A percentile compares a stretch with the other conserved stretches of the same genome.
Conservation (phyloP, 2,888 invertebrate species). For the Cremastinae sp. region DNA sequence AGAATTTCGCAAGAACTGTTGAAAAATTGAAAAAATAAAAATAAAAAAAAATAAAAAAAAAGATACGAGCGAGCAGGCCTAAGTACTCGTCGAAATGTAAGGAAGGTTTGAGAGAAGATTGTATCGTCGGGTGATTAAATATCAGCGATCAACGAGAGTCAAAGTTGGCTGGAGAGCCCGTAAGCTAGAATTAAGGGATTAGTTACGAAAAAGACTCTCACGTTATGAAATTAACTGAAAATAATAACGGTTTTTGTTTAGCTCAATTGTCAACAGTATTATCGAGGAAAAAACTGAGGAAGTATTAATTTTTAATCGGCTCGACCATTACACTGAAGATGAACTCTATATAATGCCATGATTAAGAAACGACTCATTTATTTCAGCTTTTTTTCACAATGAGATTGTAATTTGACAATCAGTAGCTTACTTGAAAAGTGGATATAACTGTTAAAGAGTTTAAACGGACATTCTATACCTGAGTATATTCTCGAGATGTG, state of each 20-base stretch:
- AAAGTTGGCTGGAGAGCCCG: not conserved
- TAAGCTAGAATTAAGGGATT: not conserved
- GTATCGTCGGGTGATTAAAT: not conserved
- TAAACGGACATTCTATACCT: not conserved
- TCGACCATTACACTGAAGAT: conserved; percentile 32
- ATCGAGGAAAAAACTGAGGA: conserved; percentile 23
- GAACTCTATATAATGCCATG: not conserved
- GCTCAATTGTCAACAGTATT: conserved; percentile 53
- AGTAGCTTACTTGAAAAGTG: conserved; percentile 44
- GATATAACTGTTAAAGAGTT: conserved; percentile 7
- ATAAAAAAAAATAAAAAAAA: conserved; percentile 15
- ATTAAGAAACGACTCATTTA: conserved; percentile 16
- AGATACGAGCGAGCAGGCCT: conserved; percentile 7
- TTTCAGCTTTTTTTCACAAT: conserved; percentile 33
- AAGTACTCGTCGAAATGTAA: not conserved
- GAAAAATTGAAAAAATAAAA: conserved; percentile 10
- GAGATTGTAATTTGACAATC: conserved; percentile 59
- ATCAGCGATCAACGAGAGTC: conserved; percentile 16
- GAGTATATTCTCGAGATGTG: not conserved
- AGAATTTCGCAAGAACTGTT: conserved; percentile 12
- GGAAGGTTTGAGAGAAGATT: not conserved
- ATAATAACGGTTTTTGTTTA: conserved; percentile 38
- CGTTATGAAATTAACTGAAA: not conserved
- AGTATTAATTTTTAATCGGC: conserved; percentile 41
- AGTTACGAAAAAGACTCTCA: conserved; percentile 9